Evolutionary conservation across 2,888 invertebrate genomes (phyloP).

Genomic region (Tenthredo scrophulariae): DNA sequence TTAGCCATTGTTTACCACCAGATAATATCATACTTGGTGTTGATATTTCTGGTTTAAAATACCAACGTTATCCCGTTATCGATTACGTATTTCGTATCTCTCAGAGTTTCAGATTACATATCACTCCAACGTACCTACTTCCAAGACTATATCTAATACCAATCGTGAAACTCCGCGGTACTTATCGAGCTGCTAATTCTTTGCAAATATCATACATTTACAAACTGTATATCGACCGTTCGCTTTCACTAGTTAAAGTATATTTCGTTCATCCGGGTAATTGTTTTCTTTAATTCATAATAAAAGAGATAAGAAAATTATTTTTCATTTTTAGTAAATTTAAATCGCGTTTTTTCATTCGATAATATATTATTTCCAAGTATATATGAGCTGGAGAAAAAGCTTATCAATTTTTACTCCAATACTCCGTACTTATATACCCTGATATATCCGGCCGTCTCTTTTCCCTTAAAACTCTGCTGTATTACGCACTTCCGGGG

Average conservation of each 20-base stretch:
- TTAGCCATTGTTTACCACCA: background rate
- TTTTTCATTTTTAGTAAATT: background rate
- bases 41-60: constrained; percentile 6
- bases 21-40: background rate
- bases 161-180: background rate
- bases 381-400: background rate
- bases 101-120: constrained; percentile 7
- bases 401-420: background rate
- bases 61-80: constrained; percentile 15
- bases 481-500: background rate
- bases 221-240: background rate
- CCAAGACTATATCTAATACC: constrained; percentile 24
- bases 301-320: background rate
- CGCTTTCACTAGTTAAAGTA: background rate
- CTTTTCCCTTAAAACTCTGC: background rate
- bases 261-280: background rate
- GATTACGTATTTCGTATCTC: constrained; percentile 28
- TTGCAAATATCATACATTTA: constrained; percentile 3
- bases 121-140: constrained; percentile 8
- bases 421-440: background rate
- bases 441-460: background rate
- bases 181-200: background rate
- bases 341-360: background rate
- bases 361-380: background rate
- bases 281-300: background rate